Evolutionary conservation across 2,797 vertebrate genomes (phyloP), one percentile per base, ranked within the genome.

Genomic region (Pseudomugil gertrudae): DNA sequence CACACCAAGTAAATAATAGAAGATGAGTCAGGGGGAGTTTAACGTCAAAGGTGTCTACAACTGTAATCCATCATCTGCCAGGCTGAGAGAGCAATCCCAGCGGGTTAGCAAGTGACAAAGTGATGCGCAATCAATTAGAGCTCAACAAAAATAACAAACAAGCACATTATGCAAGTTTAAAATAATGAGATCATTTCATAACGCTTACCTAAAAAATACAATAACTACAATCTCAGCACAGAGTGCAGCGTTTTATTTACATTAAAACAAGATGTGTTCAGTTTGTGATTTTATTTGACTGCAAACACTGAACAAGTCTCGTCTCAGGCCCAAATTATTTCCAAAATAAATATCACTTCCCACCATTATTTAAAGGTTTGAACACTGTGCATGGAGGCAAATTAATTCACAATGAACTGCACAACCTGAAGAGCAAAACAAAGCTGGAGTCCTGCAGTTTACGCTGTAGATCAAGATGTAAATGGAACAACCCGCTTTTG

Each of bases 401-500:
- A 83, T 63, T 57, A 62, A 79, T 78, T 48, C 51, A 17, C 48
- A 66, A 45, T 66, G 23, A 56, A 69, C 56, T 60, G 40, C 30
- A 63, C 60, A 4, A 83, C 69, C 69, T 9, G 33, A 81, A 6
- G 14, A 24, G 3, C 2, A 14, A 43, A 2, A 50, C 3, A 7
- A 30, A 64, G 40, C 24, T 29, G 9, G 65, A 62, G 61, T 57
- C 5, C 40, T 74, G 19, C 56, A 30, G 27, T 76, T 70, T 72
- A 68, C 52, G 36, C 48, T 57, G 61, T 45, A 47, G 62, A 78
- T 86, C 67, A 70, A 58, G 63, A 57, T 69, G 56, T 57, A 78
- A 80, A 73, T 57, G 77, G 79, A 88, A 88, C 72, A 83, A 80
- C 62, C 74, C 72, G 71, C 71, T 76, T 81, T 80, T 53, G 66